Conservation (phyloP, 2,113 vertebrate species). For the Thalassoma bifasciatum region DNA sequence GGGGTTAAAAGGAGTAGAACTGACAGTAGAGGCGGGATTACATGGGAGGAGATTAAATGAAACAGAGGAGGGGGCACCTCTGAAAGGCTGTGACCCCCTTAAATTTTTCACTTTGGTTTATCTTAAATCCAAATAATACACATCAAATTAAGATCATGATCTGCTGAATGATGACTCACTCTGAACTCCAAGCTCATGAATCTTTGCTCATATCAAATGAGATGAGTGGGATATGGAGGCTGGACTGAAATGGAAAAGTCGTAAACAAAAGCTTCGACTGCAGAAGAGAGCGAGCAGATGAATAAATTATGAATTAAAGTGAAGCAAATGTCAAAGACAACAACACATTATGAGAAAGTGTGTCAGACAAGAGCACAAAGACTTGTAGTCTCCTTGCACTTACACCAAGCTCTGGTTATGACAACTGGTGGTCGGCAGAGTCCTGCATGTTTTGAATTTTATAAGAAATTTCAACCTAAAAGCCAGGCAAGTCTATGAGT, state of each 20-base stretch:
- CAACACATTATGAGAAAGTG: slow-evolving; percentile 19
- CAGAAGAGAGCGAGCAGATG: slow-evolving; percentile 4
- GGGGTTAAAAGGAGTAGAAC: slow-evolving; percentile 52
- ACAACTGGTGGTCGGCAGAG: not conserved
- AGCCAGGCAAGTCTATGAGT: not conserved
- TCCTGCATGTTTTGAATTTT: not conserved
- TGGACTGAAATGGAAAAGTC: slow-evolving; percentile 56
- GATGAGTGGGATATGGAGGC: not conserved
- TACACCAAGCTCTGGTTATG: not conserved
- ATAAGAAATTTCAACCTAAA: not conserved
- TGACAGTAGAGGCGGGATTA: slow-evolving; percentile 72
- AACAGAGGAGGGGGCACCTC: not conserved
- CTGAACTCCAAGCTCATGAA: slow-evolving; percentile 12
- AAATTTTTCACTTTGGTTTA: not conserved
- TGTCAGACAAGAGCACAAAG: not conserved
- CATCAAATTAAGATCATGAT: not conserved
- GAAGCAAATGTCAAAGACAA: slow-evolving; percentile 20
- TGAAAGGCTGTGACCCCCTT: not conserved
- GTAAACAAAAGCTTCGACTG: slow-evolving; percentile 22
- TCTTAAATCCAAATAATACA: not conserved
- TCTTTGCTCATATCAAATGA: not conserved
- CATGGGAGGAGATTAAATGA: slow-evolving; percentile 58
- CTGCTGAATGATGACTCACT: slow-evolving; percentile 31
- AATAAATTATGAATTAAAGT: slow-evolving; percentile 55
- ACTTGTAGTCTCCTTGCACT: not conserved